Percentiles rank a stretch among this genome's conserved stretches.
phyloP scores from a whole-genome alignment of 1,140 invertebrate species.

The Metaphire vulgaris region DNA sequence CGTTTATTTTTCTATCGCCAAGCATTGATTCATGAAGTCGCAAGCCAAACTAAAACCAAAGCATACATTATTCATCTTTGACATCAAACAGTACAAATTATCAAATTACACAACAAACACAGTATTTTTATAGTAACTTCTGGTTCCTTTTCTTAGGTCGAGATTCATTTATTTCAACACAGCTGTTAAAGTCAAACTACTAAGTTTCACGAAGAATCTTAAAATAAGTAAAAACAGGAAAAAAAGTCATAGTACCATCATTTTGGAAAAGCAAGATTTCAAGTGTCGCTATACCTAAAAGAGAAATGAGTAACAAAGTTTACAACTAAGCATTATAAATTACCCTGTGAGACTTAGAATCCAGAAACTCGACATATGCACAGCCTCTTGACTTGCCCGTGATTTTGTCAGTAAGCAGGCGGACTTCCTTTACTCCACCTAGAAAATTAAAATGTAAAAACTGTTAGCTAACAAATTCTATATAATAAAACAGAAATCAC shows the following conservation, averaged over 20 bases:
- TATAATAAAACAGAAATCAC: neutral
- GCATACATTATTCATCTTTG: neutral
- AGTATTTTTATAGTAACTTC: too few species aligned
- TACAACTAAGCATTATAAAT: constrained; percentile 10
- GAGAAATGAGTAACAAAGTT: too few species aligned
- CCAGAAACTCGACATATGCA: constrained; percentile 43
- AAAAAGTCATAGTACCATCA: too few species aligned
- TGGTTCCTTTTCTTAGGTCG: too few species aligned
- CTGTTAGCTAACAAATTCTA: neutral
- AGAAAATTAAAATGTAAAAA: constrained; percentile 21
- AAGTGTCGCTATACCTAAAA: too few species aligned
- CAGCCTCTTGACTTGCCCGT: constrained; percentile 38
- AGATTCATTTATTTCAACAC: too few species aligned
- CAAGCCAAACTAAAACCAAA: constrained; percentile 38
- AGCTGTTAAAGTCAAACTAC: too few species aligned
- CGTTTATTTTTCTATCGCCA: constrained; percentile 39
- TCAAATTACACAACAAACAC: neutral
- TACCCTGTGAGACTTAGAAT: constrained; percentile 39
- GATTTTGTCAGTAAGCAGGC: constrained; percentile 38
- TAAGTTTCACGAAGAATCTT: too few species aligned
- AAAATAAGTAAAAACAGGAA: too few species aligned
- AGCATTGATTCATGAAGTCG: constrained; percentile 40
- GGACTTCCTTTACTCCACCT: constrained; percentile 40
- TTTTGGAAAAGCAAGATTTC: too few species aligned
- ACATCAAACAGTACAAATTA: neutral